phyloP scores from a whole-genome alignment of 92 coral and sea anemone species.

The Virgularia gustaviana region DNA sequence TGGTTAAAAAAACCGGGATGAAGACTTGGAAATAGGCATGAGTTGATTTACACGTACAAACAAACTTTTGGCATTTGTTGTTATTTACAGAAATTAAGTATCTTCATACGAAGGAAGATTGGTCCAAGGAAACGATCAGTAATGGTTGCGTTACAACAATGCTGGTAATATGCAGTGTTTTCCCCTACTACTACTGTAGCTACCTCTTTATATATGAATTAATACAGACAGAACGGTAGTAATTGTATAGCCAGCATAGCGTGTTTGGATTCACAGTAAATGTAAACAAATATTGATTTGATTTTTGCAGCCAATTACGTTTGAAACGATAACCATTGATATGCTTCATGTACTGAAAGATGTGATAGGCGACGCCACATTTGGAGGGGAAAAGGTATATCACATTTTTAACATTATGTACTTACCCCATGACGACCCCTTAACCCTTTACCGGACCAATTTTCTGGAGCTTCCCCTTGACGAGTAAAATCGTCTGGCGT shows the following conservation, averaged over 20 bases:
- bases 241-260: background rate
- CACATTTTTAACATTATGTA: too few relatives aligned
- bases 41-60: too few relatives aligned
- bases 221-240: background rate
- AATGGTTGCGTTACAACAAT: constrained; percentile 87
- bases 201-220: background rate
- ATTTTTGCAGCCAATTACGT: constrained; percentile 87
- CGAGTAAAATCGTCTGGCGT: too few relatives aligned
- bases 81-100: constrained; percentile 68
- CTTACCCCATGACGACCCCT: too few relatives aligned
- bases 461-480: too few relatives aligned
- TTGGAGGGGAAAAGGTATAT: constrained; percentile 49
- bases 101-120: constrained; percentile 81
- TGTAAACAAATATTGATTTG: too few relatives aligned
- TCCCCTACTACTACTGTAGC: background rate
- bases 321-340: constrained; percentile 94
- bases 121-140: constrained; percentile 79
- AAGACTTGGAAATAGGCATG: too few relatives aligned
- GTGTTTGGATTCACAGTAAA: background rate
- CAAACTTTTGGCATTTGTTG: too few relatives aligned
- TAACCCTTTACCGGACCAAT: too few relatives aligned
- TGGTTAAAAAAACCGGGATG: too few relatives aligned
- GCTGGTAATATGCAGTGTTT: constrained; percentile 55
- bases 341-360: constrained; percentile 87
- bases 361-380: constrained; percentile 66